phyloP scores from a whole-genome alignment of 2,113 vertebrate genomes.

The Gobiocypris rarus region DNA sequence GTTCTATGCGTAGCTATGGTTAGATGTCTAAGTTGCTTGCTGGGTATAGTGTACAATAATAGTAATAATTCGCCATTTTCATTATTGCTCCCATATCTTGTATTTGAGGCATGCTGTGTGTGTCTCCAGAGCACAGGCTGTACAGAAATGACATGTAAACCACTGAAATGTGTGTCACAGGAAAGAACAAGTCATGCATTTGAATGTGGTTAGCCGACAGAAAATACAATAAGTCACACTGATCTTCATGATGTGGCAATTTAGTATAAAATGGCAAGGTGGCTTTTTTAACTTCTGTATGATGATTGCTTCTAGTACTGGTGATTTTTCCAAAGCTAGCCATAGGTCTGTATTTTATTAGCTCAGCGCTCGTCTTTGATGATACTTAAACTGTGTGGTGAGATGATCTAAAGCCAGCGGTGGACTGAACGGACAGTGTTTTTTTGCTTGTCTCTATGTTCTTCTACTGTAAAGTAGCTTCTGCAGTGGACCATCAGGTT shows the following conservation, averaged over 20 bases:
- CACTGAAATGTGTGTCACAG: neutral
- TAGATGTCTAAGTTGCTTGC: too few species aligned
- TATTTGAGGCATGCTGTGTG: neutral
- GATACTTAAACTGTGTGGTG: neutral
- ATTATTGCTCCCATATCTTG: neutral
- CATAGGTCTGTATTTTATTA: neutral
- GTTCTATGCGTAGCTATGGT: too few species aligned
- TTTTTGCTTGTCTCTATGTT: neutral
- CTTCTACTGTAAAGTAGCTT: neutral
- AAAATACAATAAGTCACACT: neutral
- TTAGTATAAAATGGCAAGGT: neutral
- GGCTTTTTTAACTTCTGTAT: neutral
- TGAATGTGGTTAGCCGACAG: neutral
- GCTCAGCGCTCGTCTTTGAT: neutral
- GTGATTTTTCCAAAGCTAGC: neutral
- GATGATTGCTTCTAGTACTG: neutral
- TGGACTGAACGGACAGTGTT: constrained; percentile 6
- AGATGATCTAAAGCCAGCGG: constrained; percentile 2
- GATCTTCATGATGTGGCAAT: neutral
- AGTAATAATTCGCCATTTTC: neutral
- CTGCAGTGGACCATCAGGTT: constrained; percentile 50
- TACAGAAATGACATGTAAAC: neutral
- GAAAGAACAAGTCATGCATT: neutral
- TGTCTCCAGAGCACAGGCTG: neutral
- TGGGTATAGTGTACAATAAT: neutral